These are phyloP conservation scores for Serinus canaria DNA, from an alignment of 2,113 vertebrate species.

Conservation along the genomic window DNA sequence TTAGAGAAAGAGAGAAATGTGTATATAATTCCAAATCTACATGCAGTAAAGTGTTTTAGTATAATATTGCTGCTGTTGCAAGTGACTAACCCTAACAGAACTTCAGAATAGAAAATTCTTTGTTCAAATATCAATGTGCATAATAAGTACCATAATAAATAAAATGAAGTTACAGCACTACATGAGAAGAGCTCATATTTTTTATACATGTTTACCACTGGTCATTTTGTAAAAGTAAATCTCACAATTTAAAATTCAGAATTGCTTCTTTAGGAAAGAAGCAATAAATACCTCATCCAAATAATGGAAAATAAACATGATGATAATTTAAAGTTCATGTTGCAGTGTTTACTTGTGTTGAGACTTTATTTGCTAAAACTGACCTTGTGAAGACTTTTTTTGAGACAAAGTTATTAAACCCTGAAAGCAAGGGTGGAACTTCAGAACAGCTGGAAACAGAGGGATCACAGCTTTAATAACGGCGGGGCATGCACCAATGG, in stretches of 20 bases:
- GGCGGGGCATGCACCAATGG: background rate
- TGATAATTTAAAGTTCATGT: background rate
- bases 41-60: background rate
- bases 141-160: background rate
- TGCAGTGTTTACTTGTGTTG: background rate
- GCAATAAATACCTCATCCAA: background rate
- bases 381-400: background rate
- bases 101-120: background rate
- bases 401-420: background rate
- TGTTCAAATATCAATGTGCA: background rate
- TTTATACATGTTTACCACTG: background rate
- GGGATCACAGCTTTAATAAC: background rate
- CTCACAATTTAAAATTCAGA: background rate
- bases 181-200: background rate
- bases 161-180: background rate
- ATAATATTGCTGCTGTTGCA: background rate
- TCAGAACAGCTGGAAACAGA: background rate
- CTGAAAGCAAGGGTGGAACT: background rate
- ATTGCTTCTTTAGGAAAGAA: background rate
- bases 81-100: background rate
- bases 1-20: background rate
- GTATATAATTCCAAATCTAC: background rate
- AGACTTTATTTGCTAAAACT: slow-evolving; percentile 8
- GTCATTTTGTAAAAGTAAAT: background rate
- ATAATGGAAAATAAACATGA: background rate